phyloP scores from a whole-genome alignment of 2,888 invertebrate genomes.

The Diarsia rubi region DNA sequence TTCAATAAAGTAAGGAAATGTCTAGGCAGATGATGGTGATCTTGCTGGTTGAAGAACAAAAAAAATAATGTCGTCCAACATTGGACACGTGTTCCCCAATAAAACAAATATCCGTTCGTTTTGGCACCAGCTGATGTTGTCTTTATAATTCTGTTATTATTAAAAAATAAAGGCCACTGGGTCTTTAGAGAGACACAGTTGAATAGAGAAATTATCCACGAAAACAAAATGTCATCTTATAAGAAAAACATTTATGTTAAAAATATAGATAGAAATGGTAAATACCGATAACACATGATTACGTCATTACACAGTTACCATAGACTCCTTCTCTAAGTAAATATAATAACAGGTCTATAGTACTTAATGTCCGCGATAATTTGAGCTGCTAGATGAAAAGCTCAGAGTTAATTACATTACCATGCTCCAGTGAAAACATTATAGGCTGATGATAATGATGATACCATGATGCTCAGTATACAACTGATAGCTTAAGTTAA shows the following conservation, averaged over 20 bases:
- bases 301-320: no score
- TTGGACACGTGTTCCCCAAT: conserved; percentile 59
- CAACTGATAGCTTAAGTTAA: background rate
- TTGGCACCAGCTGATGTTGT: conserved; percentile 69
- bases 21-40: background rate
- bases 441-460: no score
- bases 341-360: background rate
- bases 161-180: conserved; percentile 55
- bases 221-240: background rate
- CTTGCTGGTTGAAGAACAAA: background rate
- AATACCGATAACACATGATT: background rate
- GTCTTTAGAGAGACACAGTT: conserved; percentile 18
- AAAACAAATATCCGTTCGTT: conserved; percentile 68
- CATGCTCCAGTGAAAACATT: background rate
- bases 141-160: conserved; percentile 53
- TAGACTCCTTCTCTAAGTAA: background rate
- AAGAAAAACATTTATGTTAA: background rate
- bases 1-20: background rate
- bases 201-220: background rate
- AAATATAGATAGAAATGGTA: background rate
- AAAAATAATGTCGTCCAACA: conserved; percentile 34
- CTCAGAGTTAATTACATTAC: background rate
- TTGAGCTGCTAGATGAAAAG: background rate
- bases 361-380: no score
- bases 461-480: background rate